Conservation (phyloP, 2,113 vertebrate genomes). For the Corynorhinus townsendii region DNA sequence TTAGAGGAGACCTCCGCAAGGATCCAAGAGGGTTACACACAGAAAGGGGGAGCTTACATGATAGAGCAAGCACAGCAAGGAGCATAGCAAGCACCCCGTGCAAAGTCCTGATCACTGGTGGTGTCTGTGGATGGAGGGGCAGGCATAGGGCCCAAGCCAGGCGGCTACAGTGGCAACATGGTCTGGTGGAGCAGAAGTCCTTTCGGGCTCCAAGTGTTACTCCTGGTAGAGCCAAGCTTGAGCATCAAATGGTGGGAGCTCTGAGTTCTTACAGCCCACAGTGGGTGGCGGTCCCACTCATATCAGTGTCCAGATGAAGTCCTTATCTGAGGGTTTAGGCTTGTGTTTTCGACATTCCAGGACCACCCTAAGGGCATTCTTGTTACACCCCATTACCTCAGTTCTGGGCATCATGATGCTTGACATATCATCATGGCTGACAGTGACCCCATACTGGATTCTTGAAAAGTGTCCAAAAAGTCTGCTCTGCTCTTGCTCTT, state of each 20-base stretch:
- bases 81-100: neutral
- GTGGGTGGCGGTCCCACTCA: neutral
- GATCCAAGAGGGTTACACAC: neutral
- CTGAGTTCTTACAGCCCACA: neutral
- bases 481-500: neutral
- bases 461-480: neutral
- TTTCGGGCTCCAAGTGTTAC: neutral
- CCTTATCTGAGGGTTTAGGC: neutral
- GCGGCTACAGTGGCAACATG: neutral
- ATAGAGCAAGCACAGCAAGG: neutral
- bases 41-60: neutral
- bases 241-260: neutral
- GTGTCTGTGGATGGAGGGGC: neutral
- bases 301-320: neutral
- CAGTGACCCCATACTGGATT: neutral
- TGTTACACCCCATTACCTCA: neutral
- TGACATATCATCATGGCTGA: neutral
- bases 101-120: neutral
- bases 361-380: neutral
- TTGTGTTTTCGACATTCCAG: neutral
- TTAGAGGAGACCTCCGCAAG: neutral
- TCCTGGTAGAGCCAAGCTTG: neutral
- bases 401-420: neutral
- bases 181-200: neutral
- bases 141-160: neutral